phyloP scores from a whole-genome alignment of 2,888 invertebrate species.

The Apoderus coryli region DNA sequence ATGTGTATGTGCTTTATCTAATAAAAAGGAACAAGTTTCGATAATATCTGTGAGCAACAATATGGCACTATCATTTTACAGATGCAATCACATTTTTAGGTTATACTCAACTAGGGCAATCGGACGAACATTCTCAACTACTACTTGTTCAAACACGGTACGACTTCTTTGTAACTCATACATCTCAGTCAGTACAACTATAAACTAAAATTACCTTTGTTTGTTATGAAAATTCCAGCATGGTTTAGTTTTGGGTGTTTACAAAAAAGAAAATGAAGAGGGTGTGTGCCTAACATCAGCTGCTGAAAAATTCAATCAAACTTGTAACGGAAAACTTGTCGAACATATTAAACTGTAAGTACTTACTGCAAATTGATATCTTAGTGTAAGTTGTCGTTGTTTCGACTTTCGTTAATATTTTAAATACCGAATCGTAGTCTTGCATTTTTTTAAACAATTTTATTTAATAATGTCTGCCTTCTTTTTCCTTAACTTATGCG shows the following conservation, averaged over 20 bases:
- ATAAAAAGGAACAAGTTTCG: too few species aligned
- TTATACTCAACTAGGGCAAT: slow-evolving; percentile 20
- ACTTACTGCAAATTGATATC: not conserved
- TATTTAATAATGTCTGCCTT: too few species aligned
- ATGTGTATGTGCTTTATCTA: too few species aligned
- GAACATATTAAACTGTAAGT: slow-evolving; percentile 39
- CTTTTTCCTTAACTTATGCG: too few species aligned
- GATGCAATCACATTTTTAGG: slow-evolving; percentile 22
- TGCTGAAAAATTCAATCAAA: slow-evolving; percentile 35
- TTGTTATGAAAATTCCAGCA: slow-evolving; percentile 29
- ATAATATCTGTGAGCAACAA: too few species aligned
- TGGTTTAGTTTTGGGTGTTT: slow-evolving; percentile 41
- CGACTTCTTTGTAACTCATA: too few species aligned
- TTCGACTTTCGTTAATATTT: too few species aligned
- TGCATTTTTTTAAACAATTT: too few species aligned
- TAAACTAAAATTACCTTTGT: slow-evolving; percentile 6
- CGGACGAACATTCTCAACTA: slow-evolving; percentile 17
- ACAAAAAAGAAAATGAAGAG: slow-evolving; percentile 32
- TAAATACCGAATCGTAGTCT: too few species aligned
- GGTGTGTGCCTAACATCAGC: slow-evolving; percentile 33
- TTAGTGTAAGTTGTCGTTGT: too few species aligned
- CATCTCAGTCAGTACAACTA: too few species aligned
- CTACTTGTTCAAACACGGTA: slow-evolving; percentile 18
- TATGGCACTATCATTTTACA: slow-evolving; percentile 14
- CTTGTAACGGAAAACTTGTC: slow-evolving; percentile 34